phyloP scores from a whole-genome alignment of 2,113 vertebrate species.

The Cichladusa arquata region DNA sequence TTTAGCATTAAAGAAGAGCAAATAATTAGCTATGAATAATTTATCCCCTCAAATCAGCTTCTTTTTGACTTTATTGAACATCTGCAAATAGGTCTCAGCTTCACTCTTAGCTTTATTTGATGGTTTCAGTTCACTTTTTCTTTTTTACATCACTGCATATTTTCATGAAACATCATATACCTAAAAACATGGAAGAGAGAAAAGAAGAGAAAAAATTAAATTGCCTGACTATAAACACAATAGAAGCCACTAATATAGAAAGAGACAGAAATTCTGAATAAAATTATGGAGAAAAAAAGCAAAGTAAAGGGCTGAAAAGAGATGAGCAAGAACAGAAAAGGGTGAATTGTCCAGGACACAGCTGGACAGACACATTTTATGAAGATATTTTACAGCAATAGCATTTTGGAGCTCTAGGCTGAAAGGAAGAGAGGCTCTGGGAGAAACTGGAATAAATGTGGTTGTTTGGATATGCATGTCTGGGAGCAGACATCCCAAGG shows the following conservation, averaged over 20 bases:
- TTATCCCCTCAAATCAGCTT: constrained; percentile 63
- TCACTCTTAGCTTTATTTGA: constrained; percentile 9
- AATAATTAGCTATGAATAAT: constrained; percentile 69
- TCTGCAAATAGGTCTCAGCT: constrained; percentile 46
- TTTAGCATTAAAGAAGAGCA: constrained; percentile 64
- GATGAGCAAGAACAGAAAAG: not conserved
- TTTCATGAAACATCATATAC: not conserved
- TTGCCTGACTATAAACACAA: not conserved
- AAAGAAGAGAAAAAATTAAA: not conserved
- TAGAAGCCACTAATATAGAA: not conserved
- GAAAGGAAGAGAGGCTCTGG: not conserved
- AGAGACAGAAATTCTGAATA: not conserved
- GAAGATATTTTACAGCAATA: not conserved
- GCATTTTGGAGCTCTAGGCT: not conserved
- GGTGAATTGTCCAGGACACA: not conserved
- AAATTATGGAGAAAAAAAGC: not conserved
- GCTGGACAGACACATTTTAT: not conserved
- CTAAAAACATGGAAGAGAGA: not conserved
- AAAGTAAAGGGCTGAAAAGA: not conserved
- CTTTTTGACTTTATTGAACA: constrained; percentile 61
- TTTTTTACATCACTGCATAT: not conserved
- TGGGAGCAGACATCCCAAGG: constrained; percentile 15
- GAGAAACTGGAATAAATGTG: not conserved
- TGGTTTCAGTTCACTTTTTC: not conserved
- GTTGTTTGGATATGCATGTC: constrained; percentile 6